phyloP scores from a whole-genome alignment of 2,113 vertebrate species.

The Cyanoramphus novaezelandiae region DNA sequence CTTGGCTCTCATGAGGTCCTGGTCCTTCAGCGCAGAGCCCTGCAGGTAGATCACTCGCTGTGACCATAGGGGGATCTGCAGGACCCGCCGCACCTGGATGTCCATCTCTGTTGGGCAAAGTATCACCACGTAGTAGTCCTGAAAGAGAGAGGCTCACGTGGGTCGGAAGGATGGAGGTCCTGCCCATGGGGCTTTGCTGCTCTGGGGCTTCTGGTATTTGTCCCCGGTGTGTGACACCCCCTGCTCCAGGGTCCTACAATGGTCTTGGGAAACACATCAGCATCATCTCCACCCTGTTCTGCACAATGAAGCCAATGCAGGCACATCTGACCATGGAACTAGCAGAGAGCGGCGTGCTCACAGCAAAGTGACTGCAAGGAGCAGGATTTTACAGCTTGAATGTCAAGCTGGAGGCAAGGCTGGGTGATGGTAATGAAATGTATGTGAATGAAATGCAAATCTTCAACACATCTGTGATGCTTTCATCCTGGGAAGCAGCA shows the following conservation, averaged over 20 bases:
- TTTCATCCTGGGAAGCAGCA: not conserved
- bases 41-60: conserved; percentile 97
- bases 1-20: conserved; percentile 96
- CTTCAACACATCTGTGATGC: not conserved
- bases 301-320: not conserved
- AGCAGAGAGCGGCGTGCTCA: not conserved
- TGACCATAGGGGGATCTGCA: conserved; percentile 96
- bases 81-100: conserved; percentile 90
- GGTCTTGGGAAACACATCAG: not conserved
- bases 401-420: not conserved
- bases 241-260: not conserved
- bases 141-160: not conserved
- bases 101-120: conserved; percentile 96
- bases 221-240: not conserved
- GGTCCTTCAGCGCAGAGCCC: conserved; percentile 95
- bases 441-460: not conserved
- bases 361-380: not conserved
- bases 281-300: not conserved
- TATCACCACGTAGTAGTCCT: conserved; percentile 98
- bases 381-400: not conserved
- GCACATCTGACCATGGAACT: not conserved
- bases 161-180: not conserved
- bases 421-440: not conserved
- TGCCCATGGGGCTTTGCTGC: fast-evolving
- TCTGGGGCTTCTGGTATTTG: not conserved